Evolutionary conservation across 2,888 invertebrate species (phyloP), one percentile per base, ranked within the genome.

Genomic region (Arrhopalites spinosus): DNA sequence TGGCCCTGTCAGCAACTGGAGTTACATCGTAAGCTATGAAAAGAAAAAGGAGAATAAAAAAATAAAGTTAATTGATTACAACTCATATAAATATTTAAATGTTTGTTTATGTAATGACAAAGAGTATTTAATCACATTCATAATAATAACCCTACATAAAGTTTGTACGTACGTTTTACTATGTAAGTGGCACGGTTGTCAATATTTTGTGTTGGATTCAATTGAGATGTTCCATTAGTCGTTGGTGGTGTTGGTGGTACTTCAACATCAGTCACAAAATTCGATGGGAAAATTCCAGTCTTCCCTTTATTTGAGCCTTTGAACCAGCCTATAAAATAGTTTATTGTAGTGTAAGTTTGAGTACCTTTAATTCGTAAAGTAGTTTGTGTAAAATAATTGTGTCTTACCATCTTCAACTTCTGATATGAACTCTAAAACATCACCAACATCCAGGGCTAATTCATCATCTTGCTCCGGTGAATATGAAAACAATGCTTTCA

Each of bases 391-490:
- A n/a, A n/a, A 17, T n/a, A n/a, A n/a, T 50, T 50, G 3, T 20
- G 15, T n/a, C 15, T 50, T 50, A n/a, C 96, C 96, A 85, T 96
- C 95, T 86, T 97, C 96, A 71, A 92, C 92, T 89, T 96, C 96
- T 81, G 92, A 93, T 81, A 96, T 88, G 82, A 96, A 92, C 85
- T 96, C 95, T 81, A 98, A 91, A 29, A 93, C 88, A 87, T 97
- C 96, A 80, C 95, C 95, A 61, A 95, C 93, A 82, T 90, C 89
- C 78, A 98, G 89, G 81, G 90, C 90, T 82, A 98, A 87, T 86
- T 98, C 98, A 87, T 98, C 98, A 77, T 93, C 93, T 85, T 97
- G 96, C 80, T 93, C 93, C 73, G 96, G 96, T 83, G 91, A 91
- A 87, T 98, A 98, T 86, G 93, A 93, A 87, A 92, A 96, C 81